These are phyloP conservation scores for Peromyscus aztecus DNA, from an alignment of 2,797 vertebrate genomes.

Conservation along the genomic window DNA sequence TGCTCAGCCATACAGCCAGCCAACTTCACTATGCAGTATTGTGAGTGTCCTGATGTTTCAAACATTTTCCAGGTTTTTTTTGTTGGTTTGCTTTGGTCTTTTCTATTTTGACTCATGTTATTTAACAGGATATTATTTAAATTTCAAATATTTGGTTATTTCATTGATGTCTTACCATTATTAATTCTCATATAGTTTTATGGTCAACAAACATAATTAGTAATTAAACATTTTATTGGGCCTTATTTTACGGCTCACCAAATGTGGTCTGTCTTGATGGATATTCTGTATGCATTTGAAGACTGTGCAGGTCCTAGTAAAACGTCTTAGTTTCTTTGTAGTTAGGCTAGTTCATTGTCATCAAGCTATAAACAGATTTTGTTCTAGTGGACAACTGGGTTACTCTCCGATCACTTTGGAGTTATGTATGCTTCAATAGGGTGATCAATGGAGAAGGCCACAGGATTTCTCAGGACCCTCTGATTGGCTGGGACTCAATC, in stretches of 20 bases:
- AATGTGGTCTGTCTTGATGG: not conserved
- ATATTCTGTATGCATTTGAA: not conserved
- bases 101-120: not conserved
- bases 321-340: not conserved
- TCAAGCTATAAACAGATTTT: not conserved
- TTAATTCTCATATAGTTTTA: slow-evolving; percentile 5
- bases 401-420: not conserved
- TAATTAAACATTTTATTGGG: slow-evolving; percentile 1
- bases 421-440: not conserved
- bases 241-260: not conserved
- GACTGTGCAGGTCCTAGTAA: not conserved
- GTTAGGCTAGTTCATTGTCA: not conserved
- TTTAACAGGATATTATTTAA: slow-evolving; percentile 7
- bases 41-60: not conserved
- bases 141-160: slow-evolving; percentile 24
- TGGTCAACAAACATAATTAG: not conserved
- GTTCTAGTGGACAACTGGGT: not conserved
- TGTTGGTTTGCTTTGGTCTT: not conserved
- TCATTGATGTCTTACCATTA: not conserved
- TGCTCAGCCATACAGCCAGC: no score
- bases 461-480: not conserved
- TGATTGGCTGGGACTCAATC: not conserved
- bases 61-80: not conserved
- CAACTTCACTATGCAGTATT: not conserved
- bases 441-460: not conserved